Conservation (phyloP, 1,140 invertebrate species). For the Drosophila tropicalis region DNA sequence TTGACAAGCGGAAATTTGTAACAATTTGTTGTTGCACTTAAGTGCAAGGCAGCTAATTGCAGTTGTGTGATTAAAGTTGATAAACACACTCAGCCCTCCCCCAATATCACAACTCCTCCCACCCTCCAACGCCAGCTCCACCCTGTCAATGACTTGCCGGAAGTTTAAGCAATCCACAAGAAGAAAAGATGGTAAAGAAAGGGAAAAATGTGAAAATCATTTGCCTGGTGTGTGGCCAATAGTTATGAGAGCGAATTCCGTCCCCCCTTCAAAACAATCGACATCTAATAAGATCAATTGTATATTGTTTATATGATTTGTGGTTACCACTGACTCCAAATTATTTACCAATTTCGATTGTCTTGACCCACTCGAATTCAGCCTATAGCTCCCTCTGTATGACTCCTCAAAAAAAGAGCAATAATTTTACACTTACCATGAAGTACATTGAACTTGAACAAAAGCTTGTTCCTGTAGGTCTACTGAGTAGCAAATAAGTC, state of each 20-base stretch:
- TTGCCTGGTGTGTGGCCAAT: slow-evolving; percentile 53
- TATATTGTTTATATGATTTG: slow-evolving; percentile 73
- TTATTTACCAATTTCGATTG: slow-evolving; percentile 62
- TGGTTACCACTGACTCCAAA: slow-evolving; percentile 51
- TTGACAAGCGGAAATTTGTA: slow-evolving; percentile 76
- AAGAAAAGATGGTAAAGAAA: not conserved
- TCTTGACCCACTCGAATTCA: slow-evolving; percentile 31
- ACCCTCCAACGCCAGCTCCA: not conserved
- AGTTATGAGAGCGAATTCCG: slow-evolving; percentile 23
- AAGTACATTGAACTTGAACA: not conserved
- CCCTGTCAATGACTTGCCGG: slow-evolving; percentile 57
- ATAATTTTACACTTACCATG: not conserved
- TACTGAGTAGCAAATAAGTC: too few relatives aligned
- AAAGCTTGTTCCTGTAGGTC: too few relatives aligned
- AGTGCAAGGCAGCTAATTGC: slow-evolving; percentile 69
- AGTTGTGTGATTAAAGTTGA: slow-evolving; percentile 53
- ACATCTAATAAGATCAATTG: slow-evolving; percentile 67
- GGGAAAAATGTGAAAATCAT: slow-evolving; percentile 20
- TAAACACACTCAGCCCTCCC: slow-evolving; percentile 44
- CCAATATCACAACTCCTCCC: not conserved
- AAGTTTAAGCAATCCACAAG: slow-evolving; percentile 32
- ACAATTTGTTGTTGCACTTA: slow-evolving; percentile 58
- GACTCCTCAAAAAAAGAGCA: slow-evolving; percentile 67
- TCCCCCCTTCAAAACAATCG: slow-evolving; percentile 55
- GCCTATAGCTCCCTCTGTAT: slow-evolving; percentile 40